A percentile compares a stretch with the other conserved stretches of the same genome.
Conservation (phyloP, 1,140 invertebrate genomes). For the Drosophila athabasca region DNA sequence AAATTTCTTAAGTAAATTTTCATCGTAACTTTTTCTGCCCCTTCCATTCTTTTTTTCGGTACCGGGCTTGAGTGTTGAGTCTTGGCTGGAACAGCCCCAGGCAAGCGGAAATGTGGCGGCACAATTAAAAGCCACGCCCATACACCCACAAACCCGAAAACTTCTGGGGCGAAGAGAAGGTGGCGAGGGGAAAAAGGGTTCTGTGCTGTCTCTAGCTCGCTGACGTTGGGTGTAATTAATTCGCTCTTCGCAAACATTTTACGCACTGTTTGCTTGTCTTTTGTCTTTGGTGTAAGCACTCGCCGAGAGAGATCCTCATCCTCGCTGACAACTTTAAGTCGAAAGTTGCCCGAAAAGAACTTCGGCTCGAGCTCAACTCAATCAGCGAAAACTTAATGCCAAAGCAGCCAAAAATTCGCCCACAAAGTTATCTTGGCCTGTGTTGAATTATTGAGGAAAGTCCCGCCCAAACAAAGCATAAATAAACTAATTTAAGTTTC, state of each 20-base stretch:
- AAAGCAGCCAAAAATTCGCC: constrained; percentile 18
- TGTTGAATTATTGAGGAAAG: constrained; percentile 53
- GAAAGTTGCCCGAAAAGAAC: constrained; percentile 34
- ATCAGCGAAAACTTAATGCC: constrained; percentile 67
- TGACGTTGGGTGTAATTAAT: constrained; percentile 76
- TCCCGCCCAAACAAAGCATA: constrained; percentile 73
- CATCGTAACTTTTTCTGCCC: constrained; percentile 41
- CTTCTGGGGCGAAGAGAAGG: background rate
- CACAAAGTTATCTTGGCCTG: constrained; percentile 64
- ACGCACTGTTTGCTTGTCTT: constrained; percentile 78
- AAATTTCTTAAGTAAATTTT: constrained; percentile 66
- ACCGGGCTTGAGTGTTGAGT: constrained; percentile 8
- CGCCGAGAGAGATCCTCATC: constrained; percentile 60
- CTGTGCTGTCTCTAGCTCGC: constrained; percentile 13
- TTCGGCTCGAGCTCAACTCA: constrained; percentile 61
- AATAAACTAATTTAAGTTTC: constrained; percentile 80
- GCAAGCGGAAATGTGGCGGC: constrained; percentile 49
- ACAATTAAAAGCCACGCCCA: constrained; percentile 50
- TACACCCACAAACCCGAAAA: background rate
- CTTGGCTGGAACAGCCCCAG: constrained; percentile 24
- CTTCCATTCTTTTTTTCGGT: background rate
- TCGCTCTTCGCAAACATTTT: constrained; percentile 78
- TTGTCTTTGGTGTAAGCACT: constrained; percentile 74
- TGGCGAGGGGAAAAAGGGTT: constrained; percentile 36
- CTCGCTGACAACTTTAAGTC: constrained; percentile 71